Evolutionary conservation across 1,140 invertebrate species (phyloP).

Genomic region (Latrodectus geometricus): DNA sequence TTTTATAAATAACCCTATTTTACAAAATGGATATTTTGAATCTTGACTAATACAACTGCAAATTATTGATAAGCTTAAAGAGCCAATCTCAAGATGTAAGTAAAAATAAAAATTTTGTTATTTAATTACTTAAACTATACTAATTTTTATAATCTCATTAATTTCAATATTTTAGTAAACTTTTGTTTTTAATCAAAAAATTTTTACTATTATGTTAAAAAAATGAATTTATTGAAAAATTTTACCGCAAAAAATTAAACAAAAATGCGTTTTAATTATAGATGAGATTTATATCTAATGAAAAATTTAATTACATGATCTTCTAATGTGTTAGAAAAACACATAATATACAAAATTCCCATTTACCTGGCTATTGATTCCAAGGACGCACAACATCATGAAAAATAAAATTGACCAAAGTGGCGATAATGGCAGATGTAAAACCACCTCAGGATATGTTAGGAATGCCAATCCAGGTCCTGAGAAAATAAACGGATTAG

Average conservation of each 20-base stretch:
- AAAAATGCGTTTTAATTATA: neutral
- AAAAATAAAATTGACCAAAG: constrained; percentile 90
- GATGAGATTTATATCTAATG: neutral
- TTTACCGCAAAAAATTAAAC: neutral
- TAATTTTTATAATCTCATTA: no score
- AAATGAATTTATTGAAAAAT: neutral
- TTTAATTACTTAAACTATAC: no score
- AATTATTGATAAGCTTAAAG: no score
- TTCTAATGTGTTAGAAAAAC: neutral
- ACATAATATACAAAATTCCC: neutral
- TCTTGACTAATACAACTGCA: no score
- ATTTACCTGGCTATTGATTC: constrained; percentile 89
- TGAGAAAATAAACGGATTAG: no score
- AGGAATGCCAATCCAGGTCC: constrained; percentile 90
- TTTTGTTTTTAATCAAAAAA: neutral
- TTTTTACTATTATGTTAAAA: neutral
- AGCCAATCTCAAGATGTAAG: no score
- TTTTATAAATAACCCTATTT: no score
- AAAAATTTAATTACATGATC: neutral
- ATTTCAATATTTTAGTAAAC: no score
- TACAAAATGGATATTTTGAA: no score
- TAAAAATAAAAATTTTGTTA: no score
- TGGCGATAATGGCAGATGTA: constrained; percentile 87
- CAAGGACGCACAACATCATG: constrained; percentile 89
- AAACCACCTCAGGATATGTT: constrained; percentile 88